Evolutionary conservation across 2,888 invertebrate species (phyloP).

Genomic region (Gymnosoma rotundatum): DNA sequence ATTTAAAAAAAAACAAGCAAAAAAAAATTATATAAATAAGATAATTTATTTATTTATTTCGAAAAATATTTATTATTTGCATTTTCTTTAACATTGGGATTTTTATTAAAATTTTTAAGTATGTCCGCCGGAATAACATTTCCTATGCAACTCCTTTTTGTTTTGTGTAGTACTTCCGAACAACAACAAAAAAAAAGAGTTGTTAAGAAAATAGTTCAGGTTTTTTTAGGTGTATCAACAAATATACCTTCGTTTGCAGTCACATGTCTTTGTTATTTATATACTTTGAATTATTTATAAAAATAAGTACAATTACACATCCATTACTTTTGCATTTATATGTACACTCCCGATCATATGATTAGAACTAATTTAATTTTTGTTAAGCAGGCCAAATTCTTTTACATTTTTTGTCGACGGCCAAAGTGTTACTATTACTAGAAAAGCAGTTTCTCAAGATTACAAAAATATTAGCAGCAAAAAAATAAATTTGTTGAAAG

Average conservation of each 20-base stretch:
- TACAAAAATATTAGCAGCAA: no score
- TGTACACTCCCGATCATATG: no score
- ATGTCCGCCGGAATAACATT: slow-evolving; percentile 66
- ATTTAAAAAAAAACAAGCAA: no score
- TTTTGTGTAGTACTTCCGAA: slow-evolving; percentile 52
- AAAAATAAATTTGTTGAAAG: no score
- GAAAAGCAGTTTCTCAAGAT: no score
- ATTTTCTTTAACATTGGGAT: slow-evolving; percentile 44
- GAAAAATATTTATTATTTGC: slow-evolving; percentile 16
- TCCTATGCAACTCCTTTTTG: slow-evolving; percentile 67
- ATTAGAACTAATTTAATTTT: no score
- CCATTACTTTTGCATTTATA: no score
- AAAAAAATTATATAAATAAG: slow-evolving; percentile 3
- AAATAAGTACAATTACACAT: neutral
- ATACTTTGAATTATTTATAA: neutral
- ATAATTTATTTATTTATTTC: slow-evolving; percentile 56
- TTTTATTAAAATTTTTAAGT: slow-evolving; percentile 64
- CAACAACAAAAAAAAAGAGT: slow-evolving; percentile 7
- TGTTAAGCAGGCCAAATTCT: no score
- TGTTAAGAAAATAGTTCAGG: slow-evolving; percentile 39
- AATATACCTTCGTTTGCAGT: neutral
- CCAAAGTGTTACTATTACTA: no score
- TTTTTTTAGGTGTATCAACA: slow-evolving; percentile 4
- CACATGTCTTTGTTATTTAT: neutral
- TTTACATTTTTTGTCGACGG: no score